Conservation (phyloP, 2,797 vertebrate species). For the Micromesistius poutassou region DNA sequence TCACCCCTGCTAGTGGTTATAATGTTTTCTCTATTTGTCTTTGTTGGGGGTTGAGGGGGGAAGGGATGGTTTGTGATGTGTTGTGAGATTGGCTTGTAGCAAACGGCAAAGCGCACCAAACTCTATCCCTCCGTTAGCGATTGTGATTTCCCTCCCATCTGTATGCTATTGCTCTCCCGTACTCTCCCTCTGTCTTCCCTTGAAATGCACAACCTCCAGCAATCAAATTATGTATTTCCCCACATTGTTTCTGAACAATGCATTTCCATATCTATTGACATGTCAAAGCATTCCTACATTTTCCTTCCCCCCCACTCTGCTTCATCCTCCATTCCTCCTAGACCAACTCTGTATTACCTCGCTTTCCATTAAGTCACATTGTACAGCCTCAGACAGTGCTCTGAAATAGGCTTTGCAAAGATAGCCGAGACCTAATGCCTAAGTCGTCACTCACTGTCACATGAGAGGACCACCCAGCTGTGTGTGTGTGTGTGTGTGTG, state of each 20-base stretch:
- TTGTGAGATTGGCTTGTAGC: neutral
- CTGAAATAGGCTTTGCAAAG: constrained; percentile 44
- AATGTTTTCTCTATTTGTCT: constrained; percentile 23
- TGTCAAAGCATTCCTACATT: neutral
- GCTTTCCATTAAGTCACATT: constrained; percentile 35
- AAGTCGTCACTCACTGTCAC: constrained; percentile 53
- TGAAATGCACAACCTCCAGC: neutral
- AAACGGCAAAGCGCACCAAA: neutral
- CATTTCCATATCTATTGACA: neutral
- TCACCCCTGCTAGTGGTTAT: constrained; percentile 16
- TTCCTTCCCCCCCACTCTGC: neutral
- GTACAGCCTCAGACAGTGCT: constrained; percentile 34
- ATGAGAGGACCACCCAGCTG: constrained; percentile 13
- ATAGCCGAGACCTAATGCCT: constrained; percentile 50
- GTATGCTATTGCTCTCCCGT: neutral
- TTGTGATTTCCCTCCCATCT: neutral
- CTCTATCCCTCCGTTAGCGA: neutral
- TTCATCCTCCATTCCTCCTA: constrained; percentile 13
- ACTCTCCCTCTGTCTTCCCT: neutral
- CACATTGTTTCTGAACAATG: neutral
- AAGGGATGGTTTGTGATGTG: neutral
- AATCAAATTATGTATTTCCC: neutral
- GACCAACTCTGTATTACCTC: constrained; percentile 53
- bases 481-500: neutral
- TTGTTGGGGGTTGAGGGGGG: neutral